phyloP scores from a whole-genome alignment of 1,140 invertebrate genomes.

The Yoshiicerus persimilis region DNA sequence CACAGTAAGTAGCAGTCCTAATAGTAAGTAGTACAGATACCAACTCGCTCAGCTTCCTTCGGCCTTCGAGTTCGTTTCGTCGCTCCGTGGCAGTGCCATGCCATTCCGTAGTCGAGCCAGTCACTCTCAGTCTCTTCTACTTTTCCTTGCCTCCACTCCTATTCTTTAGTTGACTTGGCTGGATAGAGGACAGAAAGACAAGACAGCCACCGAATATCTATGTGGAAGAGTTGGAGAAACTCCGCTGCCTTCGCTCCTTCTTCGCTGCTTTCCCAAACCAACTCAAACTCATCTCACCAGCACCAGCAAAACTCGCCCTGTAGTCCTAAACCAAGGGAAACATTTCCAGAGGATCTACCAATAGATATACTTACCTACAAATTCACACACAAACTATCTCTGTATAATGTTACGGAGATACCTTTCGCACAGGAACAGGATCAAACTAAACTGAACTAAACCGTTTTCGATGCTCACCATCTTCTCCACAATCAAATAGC shows the following conservation, averaged over 20 bases:
- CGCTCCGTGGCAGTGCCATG: not conserved
- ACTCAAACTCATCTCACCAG: not conserved
- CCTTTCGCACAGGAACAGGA: not conserved
- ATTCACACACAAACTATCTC: not conserved
- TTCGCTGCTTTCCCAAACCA: not conserved
- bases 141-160: not conserved
- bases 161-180: not conserved
- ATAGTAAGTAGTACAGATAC: not conserved
- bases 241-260: not conserved
- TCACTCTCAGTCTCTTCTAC: constrained; percentile 25
- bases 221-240: constrained; percentile 26
- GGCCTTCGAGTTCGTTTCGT: not conserved
- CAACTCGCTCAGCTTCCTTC: not conserved
- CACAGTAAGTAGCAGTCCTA: not conserved
- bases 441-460: not conserved
- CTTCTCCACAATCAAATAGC: not conserved
- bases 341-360: not conserved
- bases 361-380: not conserved
- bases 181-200: not conserved
- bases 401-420: not conserved
- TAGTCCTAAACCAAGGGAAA: not conserved
- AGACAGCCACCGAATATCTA: not conserved
- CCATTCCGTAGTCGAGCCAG: not conserved
- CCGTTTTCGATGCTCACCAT: not conserved
- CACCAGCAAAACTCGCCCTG: not conserved